Conservation (phyloP, 2,888 invertebrate species). For the Thereva unica region DNA sequence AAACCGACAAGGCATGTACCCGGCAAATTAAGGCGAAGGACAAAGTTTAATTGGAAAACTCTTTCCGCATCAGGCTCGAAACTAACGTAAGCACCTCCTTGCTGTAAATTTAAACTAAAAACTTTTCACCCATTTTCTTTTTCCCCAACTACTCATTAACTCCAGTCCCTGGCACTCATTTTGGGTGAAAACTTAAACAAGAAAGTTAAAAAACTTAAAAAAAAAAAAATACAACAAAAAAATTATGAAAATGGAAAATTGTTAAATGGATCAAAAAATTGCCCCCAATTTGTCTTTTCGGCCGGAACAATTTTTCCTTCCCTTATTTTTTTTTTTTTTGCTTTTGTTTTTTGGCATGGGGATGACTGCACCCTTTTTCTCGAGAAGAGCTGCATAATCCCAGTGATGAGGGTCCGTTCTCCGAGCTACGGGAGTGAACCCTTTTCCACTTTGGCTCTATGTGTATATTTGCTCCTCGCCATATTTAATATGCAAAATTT, state of each 20-base stretch:
- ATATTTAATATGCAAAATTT: conserved; percentile 33
- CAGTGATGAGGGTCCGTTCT: background rate
- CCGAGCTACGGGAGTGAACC: conserved; percentile 6
- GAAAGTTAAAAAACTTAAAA: conserved; percentile 20
- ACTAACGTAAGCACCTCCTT: background rate
- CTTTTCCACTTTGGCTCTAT: conserved; percentile 12
- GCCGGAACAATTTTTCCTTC: conserved; percentile 13
- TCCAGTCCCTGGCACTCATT: background rate
- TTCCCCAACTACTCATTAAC: conserved; percentile 20
- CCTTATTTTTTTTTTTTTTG: conserved; percentile 12
- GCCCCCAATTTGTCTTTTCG: conserved; percentile 24
- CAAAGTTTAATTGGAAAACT: conserved; percentile 60
- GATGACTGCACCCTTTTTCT: conserved; percentile 2
- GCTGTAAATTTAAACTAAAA: conserved; percentile 1
- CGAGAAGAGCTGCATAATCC: conserved; percentile 12
- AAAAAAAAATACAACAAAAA: conserved; percentile 18
- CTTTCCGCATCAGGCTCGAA: conserved; percentile 42
- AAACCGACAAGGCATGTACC: conserved; percentile 59
- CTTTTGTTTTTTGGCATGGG: background rate
- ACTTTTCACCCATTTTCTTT: background rate
- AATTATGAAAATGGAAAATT: conserved; percentile 29
- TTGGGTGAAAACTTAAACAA: conserved; percentile 7
- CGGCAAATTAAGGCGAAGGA: conserved; percentile 58
- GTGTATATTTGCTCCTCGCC: background rate
- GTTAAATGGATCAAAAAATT: conserved; percentile 33